A percentile compares a stretch with the other conserved stretches of the same genome.
These are phyloP conservation scores for Cyprinodon variegatus DNA, from an alignment of 2,113 vertebrate species.

Conservation along the genomic window DNA sequence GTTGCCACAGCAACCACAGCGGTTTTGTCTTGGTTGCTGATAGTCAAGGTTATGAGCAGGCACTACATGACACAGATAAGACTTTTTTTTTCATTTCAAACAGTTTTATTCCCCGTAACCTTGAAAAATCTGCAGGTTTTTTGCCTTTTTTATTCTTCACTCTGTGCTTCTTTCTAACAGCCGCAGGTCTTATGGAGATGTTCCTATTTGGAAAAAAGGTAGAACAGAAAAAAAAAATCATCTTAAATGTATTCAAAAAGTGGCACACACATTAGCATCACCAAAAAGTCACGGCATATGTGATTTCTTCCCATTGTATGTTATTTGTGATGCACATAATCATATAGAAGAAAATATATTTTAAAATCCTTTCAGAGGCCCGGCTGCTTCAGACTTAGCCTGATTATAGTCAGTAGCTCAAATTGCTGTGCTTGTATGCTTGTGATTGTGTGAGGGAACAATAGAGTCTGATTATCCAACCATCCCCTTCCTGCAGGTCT, in stretches of 20 bases:
- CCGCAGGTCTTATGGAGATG: neutral
- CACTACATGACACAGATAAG: slow-evolving; percentile 19
- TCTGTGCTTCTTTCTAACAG: neutral
- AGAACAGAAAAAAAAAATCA: neutral
- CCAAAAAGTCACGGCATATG: too few species aligned
- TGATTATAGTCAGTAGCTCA: slow-evolving; percentile 42
- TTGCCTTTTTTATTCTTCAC: neutral
- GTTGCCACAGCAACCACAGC: slow-evolving; percentile 27
- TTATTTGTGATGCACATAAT: neutral
- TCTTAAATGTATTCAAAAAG: neutral
- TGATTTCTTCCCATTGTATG: neutral
- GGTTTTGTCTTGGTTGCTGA: slow-evolving; percentile 33
- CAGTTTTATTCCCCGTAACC: neutral
- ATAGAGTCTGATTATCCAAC: slow-evolving; percentile 59
- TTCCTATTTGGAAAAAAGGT: neutral
- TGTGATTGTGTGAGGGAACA: slow-evolving; percentile 41
- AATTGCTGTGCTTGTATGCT: slow-evolving; percentile 14
- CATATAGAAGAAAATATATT: neutral
- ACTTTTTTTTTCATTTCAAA: neutral
- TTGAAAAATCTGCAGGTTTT: neutral
- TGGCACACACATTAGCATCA: too few species aligned
- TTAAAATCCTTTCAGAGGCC: slow-evolving; percentile 27
- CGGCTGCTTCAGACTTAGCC: slow-evolving; percentile 12
- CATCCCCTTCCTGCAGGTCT: slow-evolving; percentile 25
- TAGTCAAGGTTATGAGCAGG: slow-evolving; percentile 43